Percentiles rank a stretch among this genome's conserved stretches.
These are phyloP conservation scores for Sebastes hubbsi DNA, from an alignment of 2,797 vertebrate genomes.

Conservation along the genomic window DNA sequence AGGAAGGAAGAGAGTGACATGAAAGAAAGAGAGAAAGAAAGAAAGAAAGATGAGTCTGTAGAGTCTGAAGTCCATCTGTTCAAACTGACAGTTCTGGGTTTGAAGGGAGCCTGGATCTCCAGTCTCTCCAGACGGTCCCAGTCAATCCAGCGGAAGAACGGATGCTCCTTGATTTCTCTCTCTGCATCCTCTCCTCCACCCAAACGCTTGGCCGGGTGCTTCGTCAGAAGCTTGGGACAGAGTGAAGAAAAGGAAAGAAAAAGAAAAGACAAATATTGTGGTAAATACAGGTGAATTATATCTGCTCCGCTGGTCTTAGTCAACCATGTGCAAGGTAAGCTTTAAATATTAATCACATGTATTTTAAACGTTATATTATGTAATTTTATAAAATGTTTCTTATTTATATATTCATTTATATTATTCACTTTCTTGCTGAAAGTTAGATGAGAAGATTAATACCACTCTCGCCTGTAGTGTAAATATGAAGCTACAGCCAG, in stretches of 20 bases:
- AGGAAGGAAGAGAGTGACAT: not conserved
- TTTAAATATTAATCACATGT: not conserved
- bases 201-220: constrained; percentile 89
- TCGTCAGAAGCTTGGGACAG: constrained; percentile 85
- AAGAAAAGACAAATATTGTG: not conserved
- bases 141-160: constrained; percentile 93
- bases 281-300: not conserved
- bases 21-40: not conserved
- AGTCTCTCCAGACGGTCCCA: constrained; percentile 91
- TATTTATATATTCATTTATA: not conserved
- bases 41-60: not conserved
- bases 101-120: constrained; percentile 90
- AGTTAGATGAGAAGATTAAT: not conserved
- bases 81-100: constrained; percentile 88
- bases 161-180: constrained; percentile 88
- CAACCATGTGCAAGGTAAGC: not conserved
- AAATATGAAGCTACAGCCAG: not conserved
- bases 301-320: not conserved
- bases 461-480: not conserved
- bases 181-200: constrained; percentile 87
- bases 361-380: not conserved
- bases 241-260: too few relatives aligned
- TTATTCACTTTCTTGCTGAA: not conserved
- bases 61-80: constrained; percentile 17
- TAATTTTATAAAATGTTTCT: not conserved